Conservation (phyloP, 2,113 vertebrate species). For the Scophthalmus maximus region DNA sequence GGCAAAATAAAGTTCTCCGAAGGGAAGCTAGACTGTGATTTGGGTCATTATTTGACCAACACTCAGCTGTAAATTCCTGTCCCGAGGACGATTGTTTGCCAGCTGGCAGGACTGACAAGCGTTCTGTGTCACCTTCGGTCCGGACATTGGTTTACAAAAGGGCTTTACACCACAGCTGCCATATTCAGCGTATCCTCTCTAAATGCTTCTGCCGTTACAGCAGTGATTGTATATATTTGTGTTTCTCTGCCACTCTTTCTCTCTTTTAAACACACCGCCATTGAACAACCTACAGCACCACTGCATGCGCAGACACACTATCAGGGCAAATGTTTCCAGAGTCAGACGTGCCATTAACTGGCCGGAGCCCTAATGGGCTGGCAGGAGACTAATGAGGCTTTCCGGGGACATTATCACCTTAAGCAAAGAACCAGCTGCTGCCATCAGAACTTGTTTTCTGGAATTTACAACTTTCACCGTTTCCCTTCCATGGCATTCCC, state of each 20-base stretch:
- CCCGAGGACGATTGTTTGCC: conserved; percentile 35
- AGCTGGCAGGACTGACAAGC: conserved; percentile 40
- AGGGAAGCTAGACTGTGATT: conserved; percentile 14
- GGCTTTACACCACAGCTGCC: conserved; percentile 47
- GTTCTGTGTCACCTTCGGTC: conserved; percentile 60
- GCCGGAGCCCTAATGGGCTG: conserved; percentile 28
- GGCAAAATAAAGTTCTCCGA: background rate
- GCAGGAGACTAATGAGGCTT: conserved; percentile 50
- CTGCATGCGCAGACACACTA: background rate
- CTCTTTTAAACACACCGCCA: conserved; percentile 3
- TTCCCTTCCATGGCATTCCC: conserved; percentile 40
- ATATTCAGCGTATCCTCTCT: conserved; percentile 54
- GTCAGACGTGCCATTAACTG: conserved; percentile 41
- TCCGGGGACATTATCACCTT: conserved; percentile 55
- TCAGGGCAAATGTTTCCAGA: conserved; percentile 39
- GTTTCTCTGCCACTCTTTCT: conserved; percentile 2
- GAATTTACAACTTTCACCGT: conserved; percentile 54
- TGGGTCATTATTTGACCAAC: conserved; percentile 40
- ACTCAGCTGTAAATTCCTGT: conserved; percentile 47
- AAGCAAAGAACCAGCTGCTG: conserved; percentile 53
- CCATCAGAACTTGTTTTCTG: conserved; percentile 48
- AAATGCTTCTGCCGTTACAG: conserved; percentile 58
- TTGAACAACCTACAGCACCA: conserved; percentile 27
- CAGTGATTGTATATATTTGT: conserved; percentile 10
- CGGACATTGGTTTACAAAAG: conserved; percentile 27